Conservation (phyloP, 2,113 vertebrate genomes). For the Zapornia atra region DNA sequence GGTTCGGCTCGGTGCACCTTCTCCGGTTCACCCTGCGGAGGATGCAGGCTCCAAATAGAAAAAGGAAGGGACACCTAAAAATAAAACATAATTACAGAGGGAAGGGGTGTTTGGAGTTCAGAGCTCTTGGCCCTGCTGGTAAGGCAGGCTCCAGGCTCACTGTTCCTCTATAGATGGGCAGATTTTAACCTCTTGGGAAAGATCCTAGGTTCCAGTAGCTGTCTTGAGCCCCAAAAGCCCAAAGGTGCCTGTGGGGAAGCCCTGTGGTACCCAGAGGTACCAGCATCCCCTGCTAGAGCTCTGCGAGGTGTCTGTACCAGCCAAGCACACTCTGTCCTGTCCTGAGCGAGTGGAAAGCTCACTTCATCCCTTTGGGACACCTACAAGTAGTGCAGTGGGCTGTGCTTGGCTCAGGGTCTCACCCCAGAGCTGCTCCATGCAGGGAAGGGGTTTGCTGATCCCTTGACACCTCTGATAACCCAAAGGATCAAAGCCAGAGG, state of each 20-base stretch:
- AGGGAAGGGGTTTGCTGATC: not conserved
- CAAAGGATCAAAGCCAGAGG: not conserved
- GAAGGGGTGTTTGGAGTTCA: constrained; percentile 45
- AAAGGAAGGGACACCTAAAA: constrained; percentile 79
- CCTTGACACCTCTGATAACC: not conserved
- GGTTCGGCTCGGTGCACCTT: constrained; percentile 66
- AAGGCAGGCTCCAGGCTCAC: constrained; percentile 23
- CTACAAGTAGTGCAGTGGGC: not conserved
- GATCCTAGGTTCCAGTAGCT: not conserved
- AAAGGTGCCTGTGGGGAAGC: not conserved
- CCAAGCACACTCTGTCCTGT: not conserved
- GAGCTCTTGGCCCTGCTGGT: constrained; percentile 42
- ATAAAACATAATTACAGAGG: constrained; percentile 80
- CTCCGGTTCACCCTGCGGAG: constrained; percentile 61
- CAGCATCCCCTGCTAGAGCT: not conserved
- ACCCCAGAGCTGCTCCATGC: not conserved
- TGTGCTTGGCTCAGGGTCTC: not conserved
- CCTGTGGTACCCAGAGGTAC: not conserved
- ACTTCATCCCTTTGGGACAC: not conserved
- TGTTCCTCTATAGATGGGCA: not conserved
- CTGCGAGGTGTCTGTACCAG: not conserved
- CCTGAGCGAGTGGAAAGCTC: not conserved
- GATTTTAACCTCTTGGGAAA: not conserved
- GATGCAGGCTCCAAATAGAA: constrained; percentile 76
- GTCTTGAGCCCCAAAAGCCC: not conserved